Conservation (phyloP, 2,113 vertebrate species). For the Daubentonia madagascariensis region DNA sequence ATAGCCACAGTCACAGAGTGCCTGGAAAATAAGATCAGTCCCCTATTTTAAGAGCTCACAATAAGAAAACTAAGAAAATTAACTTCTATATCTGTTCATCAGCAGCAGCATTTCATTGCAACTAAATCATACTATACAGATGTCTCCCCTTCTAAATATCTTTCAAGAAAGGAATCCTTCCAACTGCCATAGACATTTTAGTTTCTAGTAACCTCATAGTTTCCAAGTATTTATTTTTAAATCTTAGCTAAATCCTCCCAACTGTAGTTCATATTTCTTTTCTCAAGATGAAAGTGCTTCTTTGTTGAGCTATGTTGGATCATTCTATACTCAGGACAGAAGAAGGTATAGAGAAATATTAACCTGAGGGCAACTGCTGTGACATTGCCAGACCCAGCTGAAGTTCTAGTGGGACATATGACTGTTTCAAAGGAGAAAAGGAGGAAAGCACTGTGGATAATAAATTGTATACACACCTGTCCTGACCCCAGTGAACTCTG, state of each 20-base stretch:
- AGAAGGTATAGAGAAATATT: neutral
- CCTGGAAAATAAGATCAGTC: neutral
- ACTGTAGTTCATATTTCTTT: neutral
- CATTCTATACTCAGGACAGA: neutral
- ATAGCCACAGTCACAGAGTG: neutral
- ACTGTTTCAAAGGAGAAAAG: neutral
- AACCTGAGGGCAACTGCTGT: neutral
- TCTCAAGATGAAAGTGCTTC: neutral
- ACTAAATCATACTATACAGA: neutral
- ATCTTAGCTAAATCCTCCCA: neutral
- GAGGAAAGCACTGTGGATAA: neutral
- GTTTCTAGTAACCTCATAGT: neutral
- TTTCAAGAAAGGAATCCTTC: neutral
- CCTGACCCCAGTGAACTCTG: neutral
- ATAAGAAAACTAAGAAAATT: neutral
- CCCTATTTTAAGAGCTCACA: neutral
- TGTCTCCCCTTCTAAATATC: neutral
- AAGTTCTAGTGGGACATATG: neutral
- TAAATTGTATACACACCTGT: neutral
- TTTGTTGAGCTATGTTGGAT: neutral
- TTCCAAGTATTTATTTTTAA: constrained; percentile 22
- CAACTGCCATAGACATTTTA: neutral
- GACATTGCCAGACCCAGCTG: neutral
- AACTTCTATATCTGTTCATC: neutral
- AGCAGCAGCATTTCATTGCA: neutral